phyloP scores from a whole-genome alignment of 2,888 invertebrate species.

The Deroplatys truncata region DNA sequence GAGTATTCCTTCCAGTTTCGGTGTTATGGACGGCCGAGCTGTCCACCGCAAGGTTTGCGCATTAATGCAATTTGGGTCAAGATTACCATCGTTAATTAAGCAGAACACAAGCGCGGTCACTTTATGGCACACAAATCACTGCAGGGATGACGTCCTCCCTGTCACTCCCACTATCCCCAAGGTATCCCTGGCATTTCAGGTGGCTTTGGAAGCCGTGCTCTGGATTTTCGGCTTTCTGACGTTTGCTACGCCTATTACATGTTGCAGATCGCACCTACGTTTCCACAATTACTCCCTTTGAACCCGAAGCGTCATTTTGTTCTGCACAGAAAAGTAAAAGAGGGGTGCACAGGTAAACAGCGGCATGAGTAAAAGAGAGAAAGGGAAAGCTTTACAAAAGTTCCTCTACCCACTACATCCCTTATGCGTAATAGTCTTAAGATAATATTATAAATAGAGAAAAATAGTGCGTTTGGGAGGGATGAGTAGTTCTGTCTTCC shows the following conservation, averaged over 20 bases:
- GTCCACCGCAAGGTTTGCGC: background rate
- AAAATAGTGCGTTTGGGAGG: too few relatives aligned
- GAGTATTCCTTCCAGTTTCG: background rate
- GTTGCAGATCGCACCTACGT: background rate
- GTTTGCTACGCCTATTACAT: background rate
- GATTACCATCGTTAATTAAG: background rate
- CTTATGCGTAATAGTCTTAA: too few relatives aligned
- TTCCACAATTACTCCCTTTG: background rate
- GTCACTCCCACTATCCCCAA: background rate
- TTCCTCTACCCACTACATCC: too few relatives aligned
- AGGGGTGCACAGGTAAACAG: too few relatives aligned
- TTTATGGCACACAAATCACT: background rate
- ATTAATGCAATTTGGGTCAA: background rate
- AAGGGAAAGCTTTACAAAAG: too few relatives aligned
- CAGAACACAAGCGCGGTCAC: background rate
- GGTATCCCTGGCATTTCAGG: background rate
- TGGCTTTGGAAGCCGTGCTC: background rate
- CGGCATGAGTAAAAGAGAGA: too few relatives aligned
- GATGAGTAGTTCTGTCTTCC: too few relatives aligned
- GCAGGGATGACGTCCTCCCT: background rate
- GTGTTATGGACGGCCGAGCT: background rate
- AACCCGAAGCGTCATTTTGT: background rate
- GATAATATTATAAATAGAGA: too few relatives aligned
- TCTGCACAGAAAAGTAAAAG: too few relatives aligned
- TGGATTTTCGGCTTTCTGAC: background rate